Percentiles rank a stretch among this genome's conserved stretches.
Conservation (phyloP, 2,797 vertebrate species). For the Lutjanus argentimaculatus region DNA sequence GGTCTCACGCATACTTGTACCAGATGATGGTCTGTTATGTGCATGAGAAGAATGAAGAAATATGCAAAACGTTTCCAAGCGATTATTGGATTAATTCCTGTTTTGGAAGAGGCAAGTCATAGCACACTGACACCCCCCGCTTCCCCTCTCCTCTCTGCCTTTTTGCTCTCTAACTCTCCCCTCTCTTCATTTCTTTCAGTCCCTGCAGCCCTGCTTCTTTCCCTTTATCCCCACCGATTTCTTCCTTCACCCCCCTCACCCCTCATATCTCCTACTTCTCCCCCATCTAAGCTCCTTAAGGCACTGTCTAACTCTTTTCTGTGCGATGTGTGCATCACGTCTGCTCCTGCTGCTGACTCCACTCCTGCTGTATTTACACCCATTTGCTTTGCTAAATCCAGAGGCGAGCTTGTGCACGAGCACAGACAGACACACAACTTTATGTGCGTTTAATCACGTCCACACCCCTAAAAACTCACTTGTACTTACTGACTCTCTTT, state of each 20-base stretch:
- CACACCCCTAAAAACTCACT: constrained; percentile 7
- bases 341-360: constrained; percentile 54
- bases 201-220: constrained; percentile 50
- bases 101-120: constrained; percentile 46
- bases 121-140: constrained; percentile 30
- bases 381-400: constrained; percentile 54
- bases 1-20: constrained; percentile 30
- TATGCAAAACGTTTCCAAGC: constrained; percentile 54
- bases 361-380: constrained; percentile 59
- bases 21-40: constrained; percentile 40
- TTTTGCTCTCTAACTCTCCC: constrained; percentile 13
- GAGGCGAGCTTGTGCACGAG: constrained; percentile 14
- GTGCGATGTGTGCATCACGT: constrained; percentile 46
- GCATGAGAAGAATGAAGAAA: constrained; percentile 49
- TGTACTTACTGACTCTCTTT: constrained; percentile 11
- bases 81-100: constrained; percentile 74
- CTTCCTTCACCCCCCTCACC: constrained; percentile 4
- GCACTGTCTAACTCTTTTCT: constrained; percentile 57
- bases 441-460: constrained; percentile 34
- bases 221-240: constrained; percentile 47
- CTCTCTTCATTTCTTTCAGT: constrained; percentile 35
- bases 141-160: neutral
- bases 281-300: constrained; percentile 66
- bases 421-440: neutral
- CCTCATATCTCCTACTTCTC: constrained; percentile 23